A percentile compares a stretch with the other conserved stretches of the same genome.
phyloP scores from a whole-genome alignment of 2,113 vertebrate genomes.

The Callipepla californica region DNA sequence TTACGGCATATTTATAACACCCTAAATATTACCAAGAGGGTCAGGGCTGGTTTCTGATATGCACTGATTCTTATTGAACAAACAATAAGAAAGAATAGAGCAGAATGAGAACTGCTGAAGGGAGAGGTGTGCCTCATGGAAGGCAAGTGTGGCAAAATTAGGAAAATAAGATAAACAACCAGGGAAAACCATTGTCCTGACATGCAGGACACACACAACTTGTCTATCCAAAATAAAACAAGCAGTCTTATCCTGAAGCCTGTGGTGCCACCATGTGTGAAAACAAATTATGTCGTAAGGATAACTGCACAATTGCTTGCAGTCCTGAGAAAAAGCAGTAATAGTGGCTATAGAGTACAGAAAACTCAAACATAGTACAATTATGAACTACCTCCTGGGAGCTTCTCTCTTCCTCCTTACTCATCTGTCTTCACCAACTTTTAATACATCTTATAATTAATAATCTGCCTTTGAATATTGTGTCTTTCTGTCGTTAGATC shows the following conservation, averaged over 20 bases:
- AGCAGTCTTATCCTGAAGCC: not conserved
- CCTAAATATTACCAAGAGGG: not conserved
- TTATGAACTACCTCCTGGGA: not conserved
- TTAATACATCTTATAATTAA: not conserved
- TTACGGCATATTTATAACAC: not conserved
- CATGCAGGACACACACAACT: not conserved
- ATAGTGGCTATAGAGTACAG: not conserved
- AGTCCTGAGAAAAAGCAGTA: not conserved
- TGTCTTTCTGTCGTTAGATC: not conserved
- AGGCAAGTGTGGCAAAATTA: not conserved
- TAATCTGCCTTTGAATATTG: not conserved
- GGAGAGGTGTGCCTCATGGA: not conserved
- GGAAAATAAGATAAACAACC: not conserved
- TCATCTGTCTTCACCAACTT: not conserved
- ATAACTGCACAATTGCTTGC: not conserved
- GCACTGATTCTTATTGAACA: not conserved
- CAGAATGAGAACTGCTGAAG: not conserved
- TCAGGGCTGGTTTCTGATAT: not conserved
- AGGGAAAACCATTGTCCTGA: not conserved
- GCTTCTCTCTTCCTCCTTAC: not conserved
- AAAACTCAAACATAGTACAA: not conserved
- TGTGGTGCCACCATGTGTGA: slow-evolving; percentile 44
- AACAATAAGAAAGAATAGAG: not conserved
- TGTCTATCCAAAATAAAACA: not conserved
- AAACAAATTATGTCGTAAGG: not conserved